phyloP scores from a whole-genome alignment of 2,888 invertebrate genomes.

The Cryptocephalus primarius region DNA sequence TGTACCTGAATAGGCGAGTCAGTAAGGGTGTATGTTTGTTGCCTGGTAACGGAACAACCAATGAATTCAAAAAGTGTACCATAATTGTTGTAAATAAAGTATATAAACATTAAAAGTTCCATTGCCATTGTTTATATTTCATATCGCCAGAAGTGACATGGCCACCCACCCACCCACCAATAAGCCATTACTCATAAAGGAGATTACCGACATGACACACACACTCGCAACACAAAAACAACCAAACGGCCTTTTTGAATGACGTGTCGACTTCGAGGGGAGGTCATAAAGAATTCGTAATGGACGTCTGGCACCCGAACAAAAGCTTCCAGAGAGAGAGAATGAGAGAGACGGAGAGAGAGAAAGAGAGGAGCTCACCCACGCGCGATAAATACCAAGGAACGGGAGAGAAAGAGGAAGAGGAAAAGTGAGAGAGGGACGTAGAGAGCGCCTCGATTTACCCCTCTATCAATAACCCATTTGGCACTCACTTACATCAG shows the following conservation, averaged over 20 bases:
- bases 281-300: conserved; percentile 36
- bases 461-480: neutral
- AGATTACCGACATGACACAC: no score
- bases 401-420: conserved; percentile 1
- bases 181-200: no score
- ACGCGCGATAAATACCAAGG: neutral
- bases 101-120: no score
- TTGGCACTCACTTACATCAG: no score
- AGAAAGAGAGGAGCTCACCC: neutral
- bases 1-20: no score
- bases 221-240: neutral
- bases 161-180: no score
- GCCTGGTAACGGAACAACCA: no score
- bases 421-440: conserved; percentile 1
- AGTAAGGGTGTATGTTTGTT: no score
- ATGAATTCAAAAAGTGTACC: no score
- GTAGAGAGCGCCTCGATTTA: neutral
- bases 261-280: conserved; percentile 23
- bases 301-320: conserved; percentile 25
- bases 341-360: neutral
- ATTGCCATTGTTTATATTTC: no score
- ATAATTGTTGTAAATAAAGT: no score
- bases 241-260: conserved; percentile 2
- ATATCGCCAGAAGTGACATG: no score
- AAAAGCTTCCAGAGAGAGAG: conserved; percentile 8